A percentile compares a stretch with the other conserved stretches of the same genome.
phyloP scores from a whole-genome alignment of 2,113 vertebrate genomes.

The Heloderma charlesbogerti region DNA sequence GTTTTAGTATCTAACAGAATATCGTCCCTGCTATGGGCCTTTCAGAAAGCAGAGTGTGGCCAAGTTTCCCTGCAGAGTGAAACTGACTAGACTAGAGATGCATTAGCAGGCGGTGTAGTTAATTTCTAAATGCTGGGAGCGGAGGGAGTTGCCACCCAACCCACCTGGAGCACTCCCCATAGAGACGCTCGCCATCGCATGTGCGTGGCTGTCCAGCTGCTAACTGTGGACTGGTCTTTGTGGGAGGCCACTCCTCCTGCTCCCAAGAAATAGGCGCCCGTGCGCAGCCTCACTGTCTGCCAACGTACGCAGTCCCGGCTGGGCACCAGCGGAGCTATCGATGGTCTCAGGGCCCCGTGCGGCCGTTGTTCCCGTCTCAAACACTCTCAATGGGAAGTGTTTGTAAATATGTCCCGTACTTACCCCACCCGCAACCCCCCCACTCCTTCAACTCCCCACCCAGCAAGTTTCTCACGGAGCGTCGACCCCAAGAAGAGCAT shows the following conservation, averaged over 20 bases:
- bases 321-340: not conserved
- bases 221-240: not conserved
- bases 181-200: too few relatives aligned
- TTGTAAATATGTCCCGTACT: not conserved
- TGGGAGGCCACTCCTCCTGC: too few relatives aligned
- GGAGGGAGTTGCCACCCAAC: too few relatives aligned
- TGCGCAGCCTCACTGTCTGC: too few relatives aligned
- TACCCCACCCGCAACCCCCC: not conserved
- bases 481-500: not conserved
- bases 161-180: too few relatives aligned
- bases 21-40: too few relatives aligned
- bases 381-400: fast-evolving
- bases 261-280: not conserved
- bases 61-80: not conserved
- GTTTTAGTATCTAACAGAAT: too few relatives aligned
- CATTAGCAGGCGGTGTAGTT: not conserved
- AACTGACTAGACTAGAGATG: not conserved
- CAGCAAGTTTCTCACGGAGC: not conserved
- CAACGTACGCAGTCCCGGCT: not conserved
- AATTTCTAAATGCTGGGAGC: too few relatives aligned
- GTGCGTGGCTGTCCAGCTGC: too few relatives aligned
- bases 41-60: not conserved
- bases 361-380: not conserved
- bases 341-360: not conserved
- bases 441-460: not conserved